These are phyloP conservation scores for Cyphomyrmex costatus DNA, from an alignment of 1,140 invertebrate species.

Conservation along the genomic window DNA sequence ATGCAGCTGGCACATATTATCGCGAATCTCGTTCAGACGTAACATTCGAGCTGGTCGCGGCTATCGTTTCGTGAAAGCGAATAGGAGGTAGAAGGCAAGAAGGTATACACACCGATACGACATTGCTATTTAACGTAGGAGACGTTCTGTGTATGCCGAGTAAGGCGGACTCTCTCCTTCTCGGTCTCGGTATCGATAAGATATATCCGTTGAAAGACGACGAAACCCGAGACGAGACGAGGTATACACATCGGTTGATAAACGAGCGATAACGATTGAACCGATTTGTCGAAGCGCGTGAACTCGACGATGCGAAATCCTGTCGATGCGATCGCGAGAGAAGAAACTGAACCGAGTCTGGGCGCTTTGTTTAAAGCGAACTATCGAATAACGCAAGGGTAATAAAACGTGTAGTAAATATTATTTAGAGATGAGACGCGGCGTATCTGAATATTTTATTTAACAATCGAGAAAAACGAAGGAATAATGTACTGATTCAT, in stretches of 20 bases:
- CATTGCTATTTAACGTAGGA: conserved; percentile 50
- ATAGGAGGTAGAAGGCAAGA: neutral
- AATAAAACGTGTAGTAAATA: conserved; percentile 13
- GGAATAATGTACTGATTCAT: neutral
- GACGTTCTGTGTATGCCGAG: conserved; percentile 47
- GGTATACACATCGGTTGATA: conserved; percentile 42
- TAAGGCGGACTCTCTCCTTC: neutral
- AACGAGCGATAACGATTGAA: conserved; percentile 61
- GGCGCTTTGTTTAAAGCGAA: no score
- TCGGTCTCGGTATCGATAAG: conserved; percentile 64
- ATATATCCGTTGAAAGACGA: conserved; percentile 56
- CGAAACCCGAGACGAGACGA: conserved; percentile 53
- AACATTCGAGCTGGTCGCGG: conserved; percentile 42
- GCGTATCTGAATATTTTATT: neutral
- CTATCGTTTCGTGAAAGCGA: conserved; percentile 36
- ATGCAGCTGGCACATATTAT: conserved; percentile 71
- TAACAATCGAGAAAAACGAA: neutral
- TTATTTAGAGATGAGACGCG: neutral
- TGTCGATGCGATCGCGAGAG: conserved; percentile 28
- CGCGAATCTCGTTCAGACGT: conserved; percentile 64
- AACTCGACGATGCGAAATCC: conserved; percentile 38
- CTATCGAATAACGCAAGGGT: conserved; percentile 33
- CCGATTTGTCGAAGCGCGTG: conserved; percentile 57
- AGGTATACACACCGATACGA: neutral
- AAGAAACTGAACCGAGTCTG: neutral